Percentiles rank a stretch among this genome's conserved stretches.
Conservation (phyloP, 2,888 invertebrate species). For the Tinea pellionella region DNA sequence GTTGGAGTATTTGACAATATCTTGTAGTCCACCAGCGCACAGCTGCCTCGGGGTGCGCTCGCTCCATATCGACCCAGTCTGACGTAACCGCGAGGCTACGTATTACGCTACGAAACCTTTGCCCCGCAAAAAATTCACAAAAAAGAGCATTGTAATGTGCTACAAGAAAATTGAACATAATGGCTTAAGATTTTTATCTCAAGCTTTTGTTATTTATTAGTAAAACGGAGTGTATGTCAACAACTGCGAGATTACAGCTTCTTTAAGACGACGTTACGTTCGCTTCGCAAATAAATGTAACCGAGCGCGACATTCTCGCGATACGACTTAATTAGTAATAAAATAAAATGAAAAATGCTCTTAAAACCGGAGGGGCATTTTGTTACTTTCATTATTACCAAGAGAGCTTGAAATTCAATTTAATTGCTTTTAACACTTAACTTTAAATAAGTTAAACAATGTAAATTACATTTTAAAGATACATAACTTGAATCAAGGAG, state of each 20-base stretch:
- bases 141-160: conserved; percentile 1
- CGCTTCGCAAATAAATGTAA: not conserved
- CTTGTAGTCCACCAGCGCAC: conserved; percentile 16
- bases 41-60: conserved; percentile 31
- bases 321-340: conserved; percentile 4
- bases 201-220: not conserved
- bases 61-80: conserved; percentile 35
- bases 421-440: not conserved
- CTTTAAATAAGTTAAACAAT: too few species aligned
- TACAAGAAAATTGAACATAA: not conserved
- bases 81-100: conserved; percentile 34
- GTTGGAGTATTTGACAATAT: conserved; percentile 13
- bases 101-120: conserved; percentile 10
- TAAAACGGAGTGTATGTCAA: not conserved
- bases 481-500: too few species aligned
- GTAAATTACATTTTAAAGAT: too few species aligned
- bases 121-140: not conserved
- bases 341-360: conserved; percentile 4
- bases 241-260: not conserved
- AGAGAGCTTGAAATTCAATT: not conserved
- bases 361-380: not conserved
- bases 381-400: not conserved
- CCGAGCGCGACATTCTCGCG: not conserved
- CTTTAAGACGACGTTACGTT: not conserved
- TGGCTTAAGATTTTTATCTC: not conserved